Conservation (phyloP, 1,140 invertebrate species). For the Saccostrea glomerata region DNA sequence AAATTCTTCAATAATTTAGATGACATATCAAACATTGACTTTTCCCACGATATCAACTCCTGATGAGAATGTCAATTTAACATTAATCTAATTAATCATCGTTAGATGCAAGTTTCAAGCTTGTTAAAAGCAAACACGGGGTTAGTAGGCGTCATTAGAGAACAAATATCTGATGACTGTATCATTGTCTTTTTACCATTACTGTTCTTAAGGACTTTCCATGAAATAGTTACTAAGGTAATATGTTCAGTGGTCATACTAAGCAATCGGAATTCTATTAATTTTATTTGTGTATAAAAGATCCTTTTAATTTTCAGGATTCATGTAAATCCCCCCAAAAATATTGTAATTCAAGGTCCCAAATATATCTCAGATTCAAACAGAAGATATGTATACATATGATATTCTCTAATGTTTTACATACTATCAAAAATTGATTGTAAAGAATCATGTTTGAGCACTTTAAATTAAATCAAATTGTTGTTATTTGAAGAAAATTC, state of each 20-base stretch:
- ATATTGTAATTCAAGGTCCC: no score
- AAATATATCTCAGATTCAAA: no score
- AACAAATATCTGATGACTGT: neutral
- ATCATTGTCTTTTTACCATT: neutral
- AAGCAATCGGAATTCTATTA: neutral
- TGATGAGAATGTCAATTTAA: neutral
- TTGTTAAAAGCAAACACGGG: neutral
- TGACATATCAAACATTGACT: constrained; percentile 20
- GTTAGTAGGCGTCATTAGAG: neutral
- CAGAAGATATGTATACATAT: no score
- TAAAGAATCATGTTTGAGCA: no score
- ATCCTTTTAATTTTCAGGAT: no score
- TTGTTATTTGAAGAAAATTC: no score
- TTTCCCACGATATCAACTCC: neutral
- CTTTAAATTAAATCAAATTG: no score
- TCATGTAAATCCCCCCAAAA: no score
- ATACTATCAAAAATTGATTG: no score
- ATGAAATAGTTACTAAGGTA: neutral
- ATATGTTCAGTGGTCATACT: neutral
- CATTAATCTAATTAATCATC: constrained; percentile 16
- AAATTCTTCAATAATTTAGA: constrained; percentile 1
- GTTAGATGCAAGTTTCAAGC: constrained; percentile 28
- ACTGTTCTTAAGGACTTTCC: neutral
- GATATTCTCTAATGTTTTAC: no score
- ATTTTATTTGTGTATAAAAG: neutral